Conservation (phyloP, 2,888 invertebrate species). For the Chloroclysta siterata region DNA sequence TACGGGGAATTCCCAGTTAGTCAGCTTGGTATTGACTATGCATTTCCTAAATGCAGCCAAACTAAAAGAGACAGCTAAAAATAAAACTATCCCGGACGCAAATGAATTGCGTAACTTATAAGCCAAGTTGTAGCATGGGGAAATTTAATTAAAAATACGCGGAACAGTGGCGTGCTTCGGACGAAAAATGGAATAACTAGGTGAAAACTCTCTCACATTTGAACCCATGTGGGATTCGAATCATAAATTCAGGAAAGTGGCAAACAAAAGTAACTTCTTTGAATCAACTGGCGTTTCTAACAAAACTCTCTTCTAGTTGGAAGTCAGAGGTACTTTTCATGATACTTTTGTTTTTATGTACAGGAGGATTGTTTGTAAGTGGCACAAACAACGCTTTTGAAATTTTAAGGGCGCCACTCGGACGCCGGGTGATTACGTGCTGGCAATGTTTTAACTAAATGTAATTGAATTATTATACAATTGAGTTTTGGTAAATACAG, state of each 20-base stretch:
- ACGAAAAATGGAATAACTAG: slow-evolving; percentile 56
- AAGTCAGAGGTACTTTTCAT: slow-evolving; percentile 17
- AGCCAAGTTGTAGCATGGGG: slow-evolving; percentile 37
- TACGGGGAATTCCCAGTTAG: no score
- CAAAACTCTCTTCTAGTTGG: slow-evolving; percentile 18
- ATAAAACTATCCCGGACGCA: slow-evolving; percentile 18
- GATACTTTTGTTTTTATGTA: background rate
- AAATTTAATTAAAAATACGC: slow-evolving; percentile 48
- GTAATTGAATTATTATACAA: no score
- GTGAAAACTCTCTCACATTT: slow-evolving; percentile 61
- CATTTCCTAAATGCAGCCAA: no score
- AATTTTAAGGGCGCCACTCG: no score
- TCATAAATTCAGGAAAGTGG: slow-evolving; percentile 62
- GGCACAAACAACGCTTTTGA: background rate
- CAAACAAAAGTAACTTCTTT: slow-evolving; percentile 59
- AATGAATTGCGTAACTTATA: slow-evolving; percentile 33
- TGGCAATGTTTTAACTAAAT: no score
- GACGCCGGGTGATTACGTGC: no score
- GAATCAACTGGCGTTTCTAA: slow-evolving; percentile 44
- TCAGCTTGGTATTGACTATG: no score
- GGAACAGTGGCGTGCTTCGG: slow-evolving; percentile 50
- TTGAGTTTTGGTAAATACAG: no score
- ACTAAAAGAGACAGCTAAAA: slow-evolving; percentile 5
- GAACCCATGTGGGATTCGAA: slow-evolving; percentile 60
- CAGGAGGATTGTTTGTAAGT: background rate